Base-by-base conservation (phyloP, 2,797 vertebrate genomes). In the Tachyglossus aculeatus region DNA sequence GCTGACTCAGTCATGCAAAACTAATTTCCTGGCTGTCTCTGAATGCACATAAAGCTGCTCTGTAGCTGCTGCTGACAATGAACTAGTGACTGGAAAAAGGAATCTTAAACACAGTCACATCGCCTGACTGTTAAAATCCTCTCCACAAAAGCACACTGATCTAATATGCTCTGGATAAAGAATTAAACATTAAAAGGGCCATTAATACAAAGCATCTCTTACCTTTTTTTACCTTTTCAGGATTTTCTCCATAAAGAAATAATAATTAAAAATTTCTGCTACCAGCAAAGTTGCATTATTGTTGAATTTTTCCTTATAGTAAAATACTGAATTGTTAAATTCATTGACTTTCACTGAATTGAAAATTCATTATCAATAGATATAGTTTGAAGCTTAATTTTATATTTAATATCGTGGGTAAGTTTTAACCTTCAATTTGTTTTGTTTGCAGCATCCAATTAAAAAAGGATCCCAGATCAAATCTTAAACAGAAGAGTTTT, bases 21-120 rank as follows among this genome's bases (percentile, higher is more conserved):
- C 90, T 93, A 93, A 95, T 94, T 93, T 95, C 83, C 89, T 93
- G 92, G 90, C 90, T 75, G 88, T 88, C 87, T 91, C 84, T 91
- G 91, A 94, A 94, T 92, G 85, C 89, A 88, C 88, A 93, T 88
- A 91, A 93, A 92, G 88, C 90, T 89, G 87, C 90, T 90, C 88
- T 91, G 88, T 91, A 91, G 89, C 90, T 88, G 89, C 85, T 83
- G 71, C 89, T 83, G 88, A 94, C 93, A 93, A 93, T 92, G 91
- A 91, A 89, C 90, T 87, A 91, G 92, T 91, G 90, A 93, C 91
- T 93, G 78, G 88, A 88, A 92, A 92, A 89, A 90, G 87, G 75
- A 91, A 91, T 90, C 87, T 94, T 93, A 91, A 92, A 90, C 86
- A 92, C 90, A 93, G 91, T 91, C 91, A 91, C 92, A 93, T 93